Evolutionary conservation across 2,888 invertebrate genomes (phyloP).

Genomic region (Sturmia bella): DNA sequence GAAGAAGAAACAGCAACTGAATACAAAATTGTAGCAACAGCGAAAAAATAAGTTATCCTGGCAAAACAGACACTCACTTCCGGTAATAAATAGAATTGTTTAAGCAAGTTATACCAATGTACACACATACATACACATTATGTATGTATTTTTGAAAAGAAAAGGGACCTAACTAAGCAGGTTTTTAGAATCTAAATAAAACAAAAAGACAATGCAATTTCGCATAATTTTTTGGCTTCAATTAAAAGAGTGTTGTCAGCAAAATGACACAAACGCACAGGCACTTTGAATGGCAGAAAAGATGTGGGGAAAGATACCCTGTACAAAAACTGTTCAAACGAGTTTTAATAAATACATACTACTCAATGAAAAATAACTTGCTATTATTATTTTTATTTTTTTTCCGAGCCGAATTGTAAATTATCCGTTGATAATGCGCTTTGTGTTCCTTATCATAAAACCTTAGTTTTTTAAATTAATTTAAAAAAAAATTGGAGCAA

Average conservation of each 20-base stretch:
- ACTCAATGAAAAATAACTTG: no score
- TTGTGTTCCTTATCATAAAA: no score
- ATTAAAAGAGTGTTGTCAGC: constrained; percentile 75
- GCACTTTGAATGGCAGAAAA: background rate
- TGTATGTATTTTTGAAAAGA: background rate
- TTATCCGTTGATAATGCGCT: no score
- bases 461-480: no score
- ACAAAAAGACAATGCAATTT: constrained; percentile 79
- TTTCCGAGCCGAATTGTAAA: no score
- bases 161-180: constrained; percentile 16
- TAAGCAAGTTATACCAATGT: background rate
- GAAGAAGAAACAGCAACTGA: constrained; percentile 3
- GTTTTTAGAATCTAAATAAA: constrained; percentile 26
- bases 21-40: constrained; percentile 34
- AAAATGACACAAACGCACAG: constrained; percentile 5
- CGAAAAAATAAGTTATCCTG: constrained; percentile 70
- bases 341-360: no score
- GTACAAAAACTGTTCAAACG: background rate
- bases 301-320: constrained; percentile 20
- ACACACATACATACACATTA: no score
- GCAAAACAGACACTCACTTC: constrained; percentile 72
- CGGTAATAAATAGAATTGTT: constrained; percentile 10
- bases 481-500: no score
- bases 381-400: no score
- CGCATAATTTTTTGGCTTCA: constrained; percentile 80